These are phyloP conservation scores for Helicoverpa zea DNA, from an alignment of 1,140 invertebrate genomes.

Conservation along the genomic window DNA sequence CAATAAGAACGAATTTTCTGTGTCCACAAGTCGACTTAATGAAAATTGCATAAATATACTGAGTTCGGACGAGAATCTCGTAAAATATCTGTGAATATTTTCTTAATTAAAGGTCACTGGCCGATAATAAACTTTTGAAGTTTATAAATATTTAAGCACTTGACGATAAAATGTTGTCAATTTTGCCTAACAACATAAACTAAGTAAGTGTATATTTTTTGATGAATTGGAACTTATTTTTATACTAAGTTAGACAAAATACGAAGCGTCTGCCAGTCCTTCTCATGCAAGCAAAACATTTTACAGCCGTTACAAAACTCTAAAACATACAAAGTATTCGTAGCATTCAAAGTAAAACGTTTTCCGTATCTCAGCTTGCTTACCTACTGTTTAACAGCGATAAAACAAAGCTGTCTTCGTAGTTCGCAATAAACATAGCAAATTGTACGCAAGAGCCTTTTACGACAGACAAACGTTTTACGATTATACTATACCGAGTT, in stretches of 20 bases:
- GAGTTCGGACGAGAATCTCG: neutral
- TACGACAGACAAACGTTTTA: constrained; percentile 8
- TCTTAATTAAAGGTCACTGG: constrained; percentile 20
- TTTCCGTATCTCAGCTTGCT: neutral
- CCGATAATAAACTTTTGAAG: constrained; percentile 10
- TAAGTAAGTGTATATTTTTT: too few species aligned
- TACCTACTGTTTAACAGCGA: neutral
- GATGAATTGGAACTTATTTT: too few species aligned
- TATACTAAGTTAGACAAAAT: too few species aligned
- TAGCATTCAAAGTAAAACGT: neutral
- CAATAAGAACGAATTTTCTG: too few species aligned
- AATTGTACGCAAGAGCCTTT: constrained; percentile 1
- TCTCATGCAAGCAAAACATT: too few species aligned
- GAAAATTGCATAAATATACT: neutral
- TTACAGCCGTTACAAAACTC: too few species aligned
- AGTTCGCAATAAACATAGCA: constrained; percentile 13
- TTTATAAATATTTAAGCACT: constrained; percentile 3
- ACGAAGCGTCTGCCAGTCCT: too few species aligned
- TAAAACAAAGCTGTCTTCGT: constrained; percentile 9
- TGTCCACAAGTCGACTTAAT: too few species aligned
- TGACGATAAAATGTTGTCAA: constrained; percentile 1
- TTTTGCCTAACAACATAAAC: neutral
- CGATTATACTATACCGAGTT: neutral
- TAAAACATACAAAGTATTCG: neutral
- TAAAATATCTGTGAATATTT: constrained; percentile 6